Evolutionary conservation across 2,113 vertebrate species (phyloP).

Genomic region (Columba livia): DNA sequence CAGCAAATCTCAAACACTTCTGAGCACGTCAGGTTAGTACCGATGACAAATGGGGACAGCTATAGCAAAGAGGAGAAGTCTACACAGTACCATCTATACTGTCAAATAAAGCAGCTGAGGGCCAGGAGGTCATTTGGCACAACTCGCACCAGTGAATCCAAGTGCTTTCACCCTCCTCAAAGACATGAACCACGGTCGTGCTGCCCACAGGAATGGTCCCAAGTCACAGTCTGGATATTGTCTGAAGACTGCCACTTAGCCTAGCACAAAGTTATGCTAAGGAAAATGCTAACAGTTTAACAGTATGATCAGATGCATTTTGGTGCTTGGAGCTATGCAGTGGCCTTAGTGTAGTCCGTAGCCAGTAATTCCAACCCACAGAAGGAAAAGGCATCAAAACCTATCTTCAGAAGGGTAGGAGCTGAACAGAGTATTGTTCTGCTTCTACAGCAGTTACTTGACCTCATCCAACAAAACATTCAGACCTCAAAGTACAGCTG

Average conservation of each 20-base stretch:
- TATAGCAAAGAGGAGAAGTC: background rate
- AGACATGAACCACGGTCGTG: background rate
- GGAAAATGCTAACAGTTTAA: background rate
- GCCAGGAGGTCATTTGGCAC: background rate
- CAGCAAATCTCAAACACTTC: background rate
- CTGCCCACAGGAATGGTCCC: background rate
- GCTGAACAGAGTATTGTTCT: background rate
- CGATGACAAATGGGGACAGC: background rate
- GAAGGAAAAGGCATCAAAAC: background rate
- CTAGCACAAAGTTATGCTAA: background rate
- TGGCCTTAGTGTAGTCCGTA: rapidly evolving
- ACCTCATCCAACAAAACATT: background rate
- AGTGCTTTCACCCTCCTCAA: background rate
- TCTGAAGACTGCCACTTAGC: background rate
- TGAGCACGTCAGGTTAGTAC: background rate
- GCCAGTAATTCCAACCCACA: background rate
- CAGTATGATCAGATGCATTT: background rate
- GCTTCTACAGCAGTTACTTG: background rate
- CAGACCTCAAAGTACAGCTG: background rate
- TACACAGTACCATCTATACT: background rate
- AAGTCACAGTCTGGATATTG: background rate
- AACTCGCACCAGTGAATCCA: background rate
- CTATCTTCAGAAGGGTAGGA: background rate
- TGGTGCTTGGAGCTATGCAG: background rate
- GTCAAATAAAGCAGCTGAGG: background rate